These are phyloP conservation scores for Sternarchorhynchus goeldii DNA, from an alignment of 2,797 vertebrate genomes.

Conservation along the genomic window DNA sequence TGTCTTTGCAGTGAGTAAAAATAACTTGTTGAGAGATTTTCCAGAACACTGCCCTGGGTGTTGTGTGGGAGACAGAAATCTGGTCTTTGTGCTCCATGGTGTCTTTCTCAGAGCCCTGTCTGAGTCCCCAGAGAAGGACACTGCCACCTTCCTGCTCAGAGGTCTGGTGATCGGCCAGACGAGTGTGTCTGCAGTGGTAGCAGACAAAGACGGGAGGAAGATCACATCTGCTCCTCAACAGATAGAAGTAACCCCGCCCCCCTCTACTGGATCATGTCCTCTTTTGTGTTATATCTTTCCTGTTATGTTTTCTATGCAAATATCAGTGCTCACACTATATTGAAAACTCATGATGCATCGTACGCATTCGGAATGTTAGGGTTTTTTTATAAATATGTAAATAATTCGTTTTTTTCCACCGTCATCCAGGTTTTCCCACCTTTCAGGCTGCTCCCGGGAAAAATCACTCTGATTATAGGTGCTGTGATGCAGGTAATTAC, in stretches of 20 bases:
- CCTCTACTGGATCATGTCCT: not conserved
- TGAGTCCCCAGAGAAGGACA: conserved; percentile 82
- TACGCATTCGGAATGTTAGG: not conserved
- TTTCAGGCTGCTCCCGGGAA: conserved; percentile 88
- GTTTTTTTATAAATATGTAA: not conserved
- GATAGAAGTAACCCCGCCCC: conserved; percentile 82
- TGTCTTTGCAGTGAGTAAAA: conserved; percentile 87
- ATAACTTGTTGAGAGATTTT: not conserved
- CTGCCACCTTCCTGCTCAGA: conserved; percentile 82
- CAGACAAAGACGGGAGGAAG: conserved; percentile 79
- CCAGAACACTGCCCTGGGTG: not conserved
- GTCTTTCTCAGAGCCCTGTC: conserved; percentile 72
- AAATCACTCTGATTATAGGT: conserved; percentile 88
- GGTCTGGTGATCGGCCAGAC: conserved; percentile 88
- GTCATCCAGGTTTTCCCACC: conserved; percentile 89
- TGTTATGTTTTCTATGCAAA: not conserved
- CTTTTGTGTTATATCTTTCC: not conserved
- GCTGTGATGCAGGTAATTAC: conserved; percentile 86
- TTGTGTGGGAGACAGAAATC: not conserved
- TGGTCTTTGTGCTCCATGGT: not conserved
- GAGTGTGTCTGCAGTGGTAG: conserved; percentile 80
- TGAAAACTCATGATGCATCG: too few species aligned
- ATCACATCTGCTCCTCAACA: conserved; percentile 85
- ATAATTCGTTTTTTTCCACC: not conserved
- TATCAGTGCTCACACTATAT: not conserved